These are phyloP conservation scores for Gymnogyps californianus DNA, from an alignment of 2,113 vertebrate genomes.

Conservation along the genomic window DNA sequence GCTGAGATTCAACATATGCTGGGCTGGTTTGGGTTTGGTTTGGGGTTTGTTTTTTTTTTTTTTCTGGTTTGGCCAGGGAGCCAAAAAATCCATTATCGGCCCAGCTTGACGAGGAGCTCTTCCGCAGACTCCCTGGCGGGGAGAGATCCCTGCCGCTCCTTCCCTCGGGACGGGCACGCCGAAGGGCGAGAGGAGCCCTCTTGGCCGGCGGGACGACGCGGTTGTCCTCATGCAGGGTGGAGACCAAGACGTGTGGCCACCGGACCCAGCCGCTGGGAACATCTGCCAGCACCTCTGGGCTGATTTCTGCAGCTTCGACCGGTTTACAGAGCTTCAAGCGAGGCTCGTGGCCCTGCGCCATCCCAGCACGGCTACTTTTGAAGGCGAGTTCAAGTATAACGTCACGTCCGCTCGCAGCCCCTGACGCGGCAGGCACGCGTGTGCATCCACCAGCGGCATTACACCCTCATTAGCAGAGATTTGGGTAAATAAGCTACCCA, in stretches of 20 bases:
- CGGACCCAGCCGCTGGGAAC: not conserved
- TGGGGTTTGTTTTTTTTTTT: not conserved
- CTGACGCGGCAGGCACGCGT: accelerated
- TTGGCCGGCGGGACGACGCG: not conserved
- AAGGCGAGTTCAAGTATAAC: too few relatives aligned
- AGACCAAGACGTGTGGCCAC: too few relatives aligned
- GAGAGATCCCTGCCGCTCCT: not conserved
- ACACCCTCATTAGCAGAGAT: not conserved
- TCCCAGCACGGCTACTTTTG: accelerated
- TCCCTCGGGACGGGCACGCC: not conserved
- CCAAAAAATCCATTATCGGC: not conserved
- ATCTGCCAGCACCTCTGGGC: not conserved
- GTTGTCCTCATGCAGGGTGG: not conserved
- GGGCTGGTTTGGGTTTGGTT: not conserved
- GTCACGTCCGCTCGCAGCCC: not conserved
- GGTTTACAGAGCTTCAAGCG: not conserved
- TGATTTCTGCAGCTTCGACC: not conserved
- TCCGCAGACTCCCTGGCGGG: not conserved
- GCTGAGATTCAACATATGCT: not conserved
- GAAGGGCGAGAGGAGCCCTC: not conserved
- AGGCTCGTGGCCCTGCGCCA: not conserved
- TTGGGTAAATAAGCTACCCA: not conserved
- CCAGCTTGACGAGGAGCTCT: not conserved
- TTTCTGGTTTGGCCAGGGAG: not conserved
- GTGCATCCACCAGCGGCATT: not conserved